Base-by-base conservation (phyloP, 2,888 invertebrate genomes). In the Theretra japonica region DNA sequence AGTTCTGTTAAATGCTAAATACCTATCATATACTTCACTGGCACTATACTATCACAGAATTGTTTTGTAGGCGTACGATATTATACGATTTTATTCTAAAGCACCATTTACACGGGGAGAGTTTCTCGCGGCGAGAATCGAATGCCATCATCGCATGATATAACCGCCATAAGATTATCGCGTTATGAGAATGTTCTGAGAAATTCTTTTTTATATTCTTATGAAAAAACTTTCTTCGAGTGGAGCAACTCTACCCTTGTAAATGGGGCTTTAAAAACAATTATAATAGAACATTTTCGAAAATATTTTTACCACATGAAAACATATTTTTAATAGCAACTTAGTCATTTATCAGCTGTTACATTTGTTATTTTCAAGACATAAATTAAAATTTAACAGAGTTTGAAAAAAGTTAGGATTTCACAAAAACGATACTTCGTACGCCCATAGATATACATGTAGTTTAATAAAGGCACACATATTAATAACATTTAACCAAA, bases 21-120 rank as follows among this genome's bases (percentile, higher is more conserved):
- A 75, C 70, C 73, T 80, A 79, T 50, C 69, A 79, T 74, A 75
- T 83, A 85, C 77, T 82, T 78, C 75, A 87, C 88, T 90, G 91
- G 91, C 90, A 90, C 90, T 85, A 82, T 72, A 73, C 77, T 91
- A 90, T 91, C 91, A 91, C 91, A 91, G 90, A 83, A 82, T 75
- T 74, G 77, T 68, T 78, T 75, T 33, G 65, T 56, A 30, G 56
- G 56, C 65, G 59, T 53, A 62, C 56, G 11, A 48, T 23, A 23
- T 1, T 23, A 30, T 23, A 48, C 15, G 23, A 17, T 17, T 4
- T 2, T 58, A 58, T 15, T 25, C n/a, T n/a, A n/a, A n/a, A n/a
- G n/a, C n/a, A n/a, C n/a, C n/a, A n/a, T n/a, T n/a, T n/a, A n/a
- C n/a, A n/a, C n/a, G n/a, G n/a, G n/a, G n/a, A n/a, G n/a, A n/a